These are phyloP conservation scores for Drosophila dives DNA, from an alignment of 2,888 invertebrate species.

Conservation along the genomic window DNA sequence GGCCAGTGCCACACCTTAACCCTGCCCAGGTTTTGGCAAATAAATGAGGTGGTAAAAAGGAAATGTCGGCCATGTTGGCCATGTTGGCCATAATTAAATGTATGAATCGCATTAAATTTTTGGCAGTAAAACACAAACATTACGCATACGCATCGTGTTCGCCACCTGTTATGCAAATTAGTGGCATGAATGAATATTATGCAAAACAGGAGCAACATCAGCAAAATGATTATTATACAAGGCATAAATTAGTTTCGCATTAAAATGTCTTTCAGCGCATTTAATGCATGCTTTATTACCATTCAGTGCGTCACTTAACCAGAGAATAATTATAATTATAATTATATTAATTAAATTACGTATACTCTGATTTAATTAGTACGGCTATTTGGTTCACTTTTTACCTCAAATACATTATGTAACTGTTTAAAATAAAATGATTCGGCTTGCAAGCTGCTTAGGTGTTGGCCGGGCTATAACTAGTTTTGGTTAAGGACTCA, in stretches of 20 bases:
- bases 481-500: slow-evolving; percentile 12
- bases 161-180: slow-evolving; percentile 51
- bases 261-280: slow-evolving; percentile 40
- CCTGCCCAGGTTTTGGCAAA: slow-evolving; percentile 1
- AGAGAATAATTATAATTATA: slow-evolving; percentile 26
- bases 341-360: slow-evolving; percentile 46
- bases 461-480: slow-evolving; percentile 2
- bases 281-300: slow-evolving; percentile 22
- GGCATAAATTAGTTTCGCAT: slow-evolving; percentile 45
- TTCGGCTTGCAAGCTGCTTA: slow-evolving; percentile 1
- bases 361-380: slow-evolving; percentile 53
- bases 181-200: slow-evolving; percentile 30
- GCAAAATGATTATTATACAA: slow-evolving; percentile 18
- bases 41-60: slow-evolving; percentile 1
- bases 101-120: slow-evolving; percentile 23
- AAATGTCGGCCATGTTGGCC: slow-evolving; percentile 7
- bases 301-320: slow-evolving; percentile 12
- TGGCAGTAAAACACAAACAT: slow-evolving; percentile 18
- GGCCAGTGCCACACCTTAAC: slow-evolving; percentile 28
- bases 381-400: slow-evolving; percentile 1
- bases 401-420: not conserved
- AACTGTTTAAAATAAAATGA: slow-evolving; percentile 5
- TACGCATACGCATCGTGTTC: slow-evolving; percentile 44
- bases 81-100: slow-evolving; percentile 40
- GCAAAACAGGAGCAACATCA: slow-evolving; percentile 27